phyloP scores from a whole-genome alignment of 2,113 vertebrate genomes.

The Myanophis thanlyinensis region DNA sequence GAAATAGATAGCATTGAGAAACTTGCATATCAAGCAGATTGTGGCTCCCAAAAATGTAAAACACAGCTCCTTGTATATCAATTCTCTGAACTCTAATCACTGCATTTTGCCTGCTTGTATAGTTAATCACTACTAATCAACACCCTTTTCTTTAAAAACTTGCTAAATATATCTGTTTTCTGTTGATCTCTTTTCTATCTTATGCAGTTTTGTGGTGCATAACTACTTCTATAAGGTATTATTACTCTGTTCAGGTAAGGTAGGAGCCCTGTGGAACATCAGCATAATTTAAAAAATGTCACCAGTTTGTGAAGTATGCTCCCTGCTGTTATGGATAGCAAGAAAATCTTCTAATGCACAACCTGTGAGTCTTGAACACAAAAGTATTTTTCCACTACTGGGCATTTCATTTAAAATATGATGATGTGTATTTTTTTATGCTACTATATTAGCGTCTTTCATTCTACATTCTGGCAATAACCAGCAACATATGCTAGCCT shows the following conservation, averaged over 20 bases:
- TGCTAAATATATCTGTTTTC: conserved; percentile 53
- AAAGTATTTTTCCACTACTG: conserved; percentile 54
- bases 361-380: conserved; percentile 53
- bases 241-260: conserved; percentile 57
- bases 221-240: conserved; percentile 48
- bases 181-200: conserved; percentile 43
- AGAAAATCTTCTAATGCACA: conserved; percentile 60
- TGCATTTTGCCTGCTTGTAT: conserved; percentile 28
- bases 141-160: conserved; percentile 10
- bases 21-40: conserved; percentile 32
- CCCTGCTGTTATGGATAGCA: conserved; percentile 48
- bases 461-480: neutral
- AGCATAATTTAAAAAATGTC: conserved; percentile 70
- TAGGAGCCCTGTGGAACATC: conserved; percentile 41
- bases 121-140: conserved; percentile 55
- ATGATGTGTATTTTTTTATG: conserved; percentile 31
- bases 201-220: conserved; percentile 17
- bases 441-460: neutral
- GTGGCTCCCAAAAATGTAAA: conserved; percentile 22
- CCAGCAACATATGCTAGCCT: neutral
- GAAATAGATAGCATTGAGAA: conserved; percentile 35
- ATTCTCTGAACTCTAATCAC: conserved; percentile 44
- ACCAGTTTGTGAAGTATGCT: conserved; percentile 60
- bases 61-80: conserved; percentile 36
- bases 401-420: conserved; percentile 47